Evolutionary conservation across 2,113 vertebrate genomes (phyloP), one percentile per base, ranked within the genome.

Genomic region (Gopherus evgoodei): DNA sequence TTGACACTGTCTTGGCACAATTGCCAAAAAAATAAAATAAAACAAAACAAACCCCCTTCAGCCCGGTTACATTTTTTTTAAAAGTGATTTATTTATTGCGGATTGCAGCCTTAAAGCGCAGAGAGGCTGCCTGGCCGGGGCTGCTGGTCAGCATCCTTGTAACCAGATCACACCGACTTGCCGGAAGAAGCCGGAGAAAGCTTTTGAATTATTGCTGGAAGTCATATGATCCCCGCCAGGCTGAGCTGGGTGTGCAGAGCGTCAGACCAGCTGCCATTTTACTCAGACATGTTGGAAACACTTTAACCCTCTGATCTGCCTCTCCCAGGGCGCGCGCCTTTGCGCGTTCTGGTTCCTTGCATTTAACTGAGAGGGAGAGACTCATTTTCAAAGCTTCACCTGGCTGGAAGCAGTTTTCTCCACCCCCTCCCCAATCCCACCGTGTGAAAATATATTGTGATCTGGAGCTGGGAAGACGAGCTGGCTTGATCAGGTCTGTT

Each of bases 191-290:
- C n/a, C 44, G 22, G 62, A 19, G 81, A 69, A 59, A 54, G 72
- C 86, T 35, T 81, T 38, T 84, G 75, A 65, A 79, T 89, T 83
- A 75, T 83, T 95, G 79, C 93, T 14, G 93, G 96, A 83, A 95
- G 87, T 83, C 85, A 75, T 93, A 89, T 92, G 97, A 72, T 72
- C 80, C 16, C 27, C 49, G 56, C 93, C 96, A 95, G 95, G 93
- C 94, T 94, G 93, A 94, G 97, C 97, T 91, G 93, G 82, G 95
- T 96, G 83, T 22, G 88, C 94, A 54, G 83, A 17, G 88, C 97
- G 86, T 95, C 96, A 94, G 92, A 90, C 91, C 93, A 90, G 96
- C 96, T 97, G 97, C 97, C 96, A 97, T 97, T 95, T 97, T 97
- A 96, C 42, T 87, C 94, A 87, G 83, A 65, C 54, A 49, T 85